Conservation (phyloP, 2,113 vertebrate genomes). For the Sprattus sprattus region DNA sequence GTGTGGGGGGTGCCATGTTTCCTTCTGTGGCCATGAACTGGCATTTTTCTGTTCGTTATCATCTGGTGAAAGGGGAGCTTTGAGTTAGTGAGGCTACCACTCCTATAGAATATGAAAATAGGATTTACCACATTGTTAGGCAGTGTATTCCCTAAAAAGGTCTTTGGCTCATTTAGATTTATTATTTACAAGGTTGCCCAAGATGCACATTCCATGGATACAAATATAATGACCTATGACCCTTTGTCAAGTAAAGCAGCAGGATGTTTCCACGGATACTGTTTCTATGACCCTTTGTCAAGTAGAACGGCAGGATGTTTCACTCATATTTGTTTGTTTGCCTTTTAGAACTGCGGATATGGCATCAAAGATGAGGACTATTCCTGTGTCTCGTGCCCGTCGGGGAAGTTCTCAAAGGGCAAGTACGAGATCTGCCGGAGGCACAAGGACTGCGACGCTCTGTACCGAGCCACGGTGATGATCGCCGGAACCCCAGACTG, state of each 20-base stretch:
- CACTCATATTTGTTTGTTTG: neutral
- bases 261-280: neutral
- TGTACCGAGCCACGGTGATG: constrained; percentile 87
- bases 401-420: constrained; percentile 93
- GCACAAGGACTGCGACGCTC: constrained; percentile 92
- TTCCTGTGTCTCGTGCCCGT: constrained; percentile 81
- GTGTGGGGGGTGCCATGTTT: neutral
- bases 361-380: constrained; percentile 93
- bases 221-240: too few relatives aligned
- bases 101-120: neutral
- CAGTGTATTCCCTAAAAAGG: neutral
- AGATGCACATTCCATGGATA: neutral
- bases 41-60: neutral
- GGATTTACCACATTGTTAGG: neutral
- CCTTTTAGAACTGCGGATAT: constrained; percentile 84
- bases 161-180: neutral
- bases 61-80: neutral
- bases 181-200: neutral
- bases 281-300: neutral
- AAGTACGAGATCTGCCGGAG: constrained; percentile 95
- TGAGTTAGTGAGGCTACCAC: neutral
- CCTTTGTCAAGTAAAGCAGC: too few relatives aligned
- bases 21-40: neutral
- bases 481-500: constrained; percentile 84
- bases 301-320: neutral